Percentiles rank a stretch among this genome's conserved stretches.
phyloP scores from a whole-genome alignment of 1,140 invertebrate species.

The Muscidifurax raptorellus region DNA sequence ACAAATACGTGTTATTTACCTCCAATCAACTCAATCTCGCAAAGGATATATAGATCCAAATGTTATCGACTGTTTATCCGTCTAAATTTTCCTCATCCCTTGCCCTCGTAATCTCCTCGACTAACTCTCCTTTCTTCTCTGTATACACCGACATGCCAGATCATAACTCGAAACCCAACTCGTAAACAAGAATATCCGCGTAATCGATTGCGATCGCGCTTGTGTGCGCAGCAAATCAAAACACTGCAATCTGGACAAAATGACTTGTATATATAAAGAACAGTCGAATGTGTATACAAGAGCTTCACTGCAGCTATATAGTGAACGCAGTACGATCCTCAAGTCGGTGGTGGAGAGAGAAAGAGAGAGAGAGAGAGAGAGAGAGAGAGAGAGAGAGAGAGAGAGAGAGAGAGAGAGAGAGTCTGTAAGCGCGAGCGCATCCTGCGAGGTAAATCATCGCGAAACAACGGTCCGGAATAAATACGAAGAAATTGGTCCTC shows the following conservation, averaged over 20 bases:
- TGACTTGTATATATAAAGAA: conserved; percentile 29
- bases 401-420: too few species aligned
- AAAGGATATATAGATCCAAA: not conserved
- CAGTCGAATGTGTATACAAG: not conserved
- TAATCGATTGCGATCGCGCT: conserved; percentile 9
- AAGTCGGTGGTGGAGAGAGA: not conserved
- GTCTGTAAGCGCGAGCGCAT: not conserved
- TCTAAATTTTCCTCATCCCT: not conserved
- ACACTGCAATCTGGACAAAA: conserved; percentile 2
- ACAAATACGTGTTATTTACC: not conserved
- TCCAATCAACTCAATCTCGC: not conserved
- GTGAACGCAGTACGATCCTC: not conserved
- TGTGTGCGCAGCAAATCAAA: conserved; percentile 6
- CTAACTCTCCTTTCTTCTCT: not conserved
- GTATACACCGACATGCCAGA: not conserved
- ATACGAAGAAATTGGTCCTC: too few species aligned
- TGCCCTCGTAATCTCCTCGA: not conserved
- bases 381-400: too few species aligned
- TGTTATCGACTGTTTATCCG: not conserved
- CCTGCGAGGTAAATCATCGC: conserved; percentile 15
- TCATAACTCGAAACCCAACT: not conserved
- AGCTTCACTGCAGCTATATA: too few species aligned
- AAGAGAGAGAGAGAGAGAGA: too few species aligned
- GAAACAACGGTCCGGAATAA: conserved; percentile 13
- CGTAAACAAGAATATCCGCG: not conserved